A percentile compares a stretch with the other conserved stretches of the same genome.
phyloP scores from a whole-genome alignment of 2,888 invertebrate species.

The Andrena bicolor region DNA sequence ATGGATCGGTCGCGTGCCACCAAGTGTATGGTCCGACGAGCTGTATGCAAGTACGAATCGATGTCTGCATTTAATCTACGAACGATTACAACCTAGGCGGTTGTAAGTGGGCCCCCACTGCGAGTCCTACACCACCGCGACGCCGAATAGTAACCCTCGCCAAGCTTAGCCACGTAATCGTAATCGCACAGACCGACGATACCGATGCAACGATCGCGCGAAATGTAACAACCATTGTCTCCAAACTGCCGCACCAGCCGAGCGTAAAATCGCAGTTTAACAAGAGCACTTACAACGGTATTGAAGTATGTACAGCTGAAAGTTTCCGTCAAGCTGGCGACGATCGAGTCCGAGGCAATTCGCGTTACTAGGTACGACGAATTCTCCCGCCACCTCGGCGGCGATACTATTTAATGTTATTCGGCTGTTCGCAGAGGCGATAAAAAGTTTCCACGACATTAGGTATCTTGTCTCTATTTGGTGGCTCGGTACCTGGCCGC shows the following conservation, averaged over 20 bases:
- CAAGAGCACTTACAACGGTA: neutral
- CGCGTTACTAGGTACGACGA: conserved; percentile 47
- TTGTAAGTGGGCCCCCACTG: conserved; percentile 63
- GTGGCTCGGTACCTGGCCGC: conserved; percentile 66
- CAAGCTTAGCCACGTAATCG: conserved; percentile 2
- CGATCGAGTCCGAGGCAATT: neutral
- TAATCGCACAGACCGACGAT: neutral
- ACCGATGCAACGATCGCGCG: too few species aligned
- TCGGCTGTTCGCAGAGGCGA: conserved; percentile 64
- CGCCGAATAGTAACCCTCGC: conserved; percentile 20
- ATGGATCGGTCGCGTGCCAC: conserved; percentile 82
- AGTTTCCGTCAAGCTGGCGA: neutral
- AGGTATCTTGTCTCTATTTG: conserved; percentile 76
- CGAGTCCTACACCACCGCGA: conserved; percentile 43
- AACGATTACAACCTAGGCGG: conserved; percentile 64
- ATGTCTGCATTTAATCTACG: conserved; percentile 59
- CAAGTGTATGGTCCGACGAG: conserved; percentile 61
- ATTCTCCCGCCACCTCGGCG: conserved; percentile 14
- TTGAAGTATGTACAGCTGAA: neutral
- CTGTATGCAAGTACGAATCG: conserved; percentile 64
- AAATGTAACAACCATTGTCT: too few species aligned
- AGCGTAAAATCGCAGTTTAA: neutral
- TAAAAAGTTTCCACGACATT: conserved; percentile 81
- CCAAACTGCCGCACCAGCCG: neutral
- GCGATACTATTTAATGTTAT: conserved; percentile 61